Evolutionary conservation across 2,113 vertebrate genomes (phyloP).

Genomic region (Ardeotis arabs): DNA sequence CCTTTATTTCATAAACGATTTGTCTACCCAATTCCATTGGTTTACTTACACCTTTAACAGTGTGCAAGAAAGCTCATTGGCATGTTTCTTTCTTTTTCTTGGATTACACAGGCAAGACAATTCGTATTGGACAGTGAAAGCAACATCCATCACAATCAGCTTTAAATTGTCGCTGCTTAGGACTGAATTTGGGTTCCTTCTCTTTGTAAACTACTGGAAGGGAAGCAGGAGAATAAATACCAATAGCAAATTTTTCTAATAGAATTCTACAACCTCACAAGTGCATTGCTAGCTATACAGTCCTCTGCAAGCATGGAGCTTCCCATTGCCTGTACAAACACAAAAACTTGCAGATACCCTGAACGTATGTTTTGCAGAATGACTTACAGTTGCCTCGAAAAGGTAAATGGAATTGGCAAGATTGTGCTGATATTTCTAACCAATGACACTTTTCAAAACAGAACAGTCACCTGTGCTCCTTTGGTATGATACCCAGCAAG

Average conservation of each 20-base stretch:
- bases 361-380: neutral
- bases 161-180: neutral
- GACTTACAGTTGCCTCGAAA: neutral
- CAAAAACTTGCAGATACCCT: neutral
- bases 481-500: neutral
- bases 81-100: neutral
- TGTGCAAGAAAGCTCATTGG: neutral
- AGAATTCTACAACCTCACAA: neutral
- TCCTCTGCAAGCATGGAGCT: neutral
- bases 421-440: neutral
- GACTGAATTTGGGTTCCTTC: neutral
- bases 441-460: neutral
- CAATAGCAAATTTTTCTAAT: neutral
- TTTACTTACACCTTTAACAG: neutral
- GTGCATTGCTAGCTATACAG: neutral
- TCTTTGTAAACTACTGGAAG: neutral
- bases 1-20: neutral
- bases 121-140: neutral
- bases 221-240: neutral
- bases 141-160: neutral
- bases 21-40: neutral
- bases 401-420: neutral
- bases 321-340: neutral
- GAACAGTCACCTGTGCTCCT: neutral
- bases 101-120: neutral